phyloP scores from a whole-genome alignment of 1,140 invertebrate species.

The silkworm (Bombyx mori) region ASM3026992v2 NC_085121.1:15883001-15883500 shows the following conservation, averaged over 20 bases:
- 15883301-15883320: slow-evolving; percentile 97
- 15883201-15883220: slow-evolving; percentile 97
- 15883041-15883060: too few relatives aligned
- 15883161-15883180: slow-evolving; percentile 90
- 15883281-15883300: slow-evolving; percentile 95
- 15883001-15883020: too few relatives aligned
- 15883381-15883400: slow-evolving; percentile 58
- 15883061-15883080: too few relatives aligned
- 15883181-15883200: slow-evolving; percentile 96
- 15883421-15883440: too few relatives aligned
- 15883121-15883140: too few relatives aligned
- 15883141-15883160: slow-evolving; percentile 79
- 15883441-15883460: too few relatives aligned
- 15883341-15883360: slow-evolving; percentile 97
- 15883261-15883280: slow-evolving; percentile 91
- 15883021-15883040: too few relatives aligned
- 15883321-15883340: slow-evolving; percentile 95
- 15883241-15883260: slow-evolving; percentile 96
- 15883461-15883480: too few relatives aligned
- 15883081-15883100: too few relatives aligned
- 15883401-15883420: too few relatives aligned
- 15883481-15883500: too few relatives aligned
- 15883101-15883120: too few relatives aligned
- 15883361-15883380: slow-evolving; percentile 97
- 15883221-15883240: slow-evolving; percentile 97